Percentiles rank a stretch among this genome's conserved stretches.
Evolutionary conservation across 1,140 invertebrate genomes (phyloP).

Genomic region (Coboldia fuscipes): DNA sequence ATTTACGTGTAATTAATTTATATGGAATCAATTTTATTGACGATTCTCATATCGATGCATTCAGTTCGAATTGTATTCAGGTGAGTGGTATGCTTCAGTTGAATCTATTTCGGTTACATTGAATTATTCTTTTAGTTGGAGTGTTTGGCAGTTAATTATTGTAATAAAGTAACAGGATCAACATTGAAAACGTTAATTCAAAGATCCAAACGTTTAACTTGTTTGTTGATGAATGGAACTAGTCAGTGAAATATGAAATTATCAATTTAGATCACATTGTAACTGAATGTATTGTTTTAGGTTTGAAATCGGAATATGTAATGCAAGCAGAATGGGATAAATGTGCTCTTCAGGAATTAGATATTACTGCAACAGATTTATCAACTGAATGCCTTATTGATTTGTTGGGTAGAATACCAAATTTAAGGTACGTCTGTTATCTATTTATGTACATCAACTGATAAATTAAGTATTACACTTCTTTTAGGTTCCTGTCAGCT

Average conservation of each 20-base stretch:
- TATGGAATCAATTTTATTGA: slow-evolving; percentile 97
- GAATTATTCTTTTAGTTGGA: slow-evolving; percentile 63
- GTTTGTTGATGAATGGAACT: slow-evolving; percentile 89
- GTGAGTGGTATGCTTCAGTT: no score
- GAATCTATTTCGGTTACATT: no score
- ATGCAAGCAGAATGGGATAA: slow-evolving; percentile 97
- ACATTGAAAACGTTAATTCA: slow-evolving; percentile 88
- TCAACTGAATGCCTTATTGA: slow-evolving; percentile 84
- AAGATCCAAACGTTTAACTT: slow-evolving; percentile 76
- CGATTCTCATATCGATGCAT: slow-evolving; percentile 95
- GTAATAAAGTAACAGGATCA: slow-evolving; percentile 90
- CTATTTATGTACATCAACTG: no score
- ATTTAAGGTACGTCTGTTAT: slow-evolving; percentile 35
- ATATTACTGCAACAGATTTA: slow-evolving; percentile 91
- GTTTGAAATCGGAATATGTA: slow-evolving; percentile 72
- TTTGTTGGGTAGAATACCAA: slow-evolving; percentile 72
- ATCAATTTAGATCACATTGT: neutral
- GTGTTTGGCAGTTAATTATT: slow-evolving; percentile 90
- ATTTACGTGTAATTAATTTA: slow-evolving; percentile 83
- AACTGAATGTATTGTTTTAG: slow-evolving; percentile 23
- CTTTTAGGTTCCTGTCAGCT: slow-evolving; percentile 60
- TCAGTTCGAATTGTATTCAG: slow-evolving; percentile 83
- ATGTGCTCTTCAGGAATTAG: slow-evolving; percentile 67
- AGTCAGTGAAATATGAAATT: slow-evolving; percentile 41
- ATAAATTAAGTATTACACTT: neutral